Evolutionary conservation across 2,113 vertebrate species (phyloP), one percentile per base, ranked within the genome.

Genomic region (Nothoprocta perdicaria): DNA sequence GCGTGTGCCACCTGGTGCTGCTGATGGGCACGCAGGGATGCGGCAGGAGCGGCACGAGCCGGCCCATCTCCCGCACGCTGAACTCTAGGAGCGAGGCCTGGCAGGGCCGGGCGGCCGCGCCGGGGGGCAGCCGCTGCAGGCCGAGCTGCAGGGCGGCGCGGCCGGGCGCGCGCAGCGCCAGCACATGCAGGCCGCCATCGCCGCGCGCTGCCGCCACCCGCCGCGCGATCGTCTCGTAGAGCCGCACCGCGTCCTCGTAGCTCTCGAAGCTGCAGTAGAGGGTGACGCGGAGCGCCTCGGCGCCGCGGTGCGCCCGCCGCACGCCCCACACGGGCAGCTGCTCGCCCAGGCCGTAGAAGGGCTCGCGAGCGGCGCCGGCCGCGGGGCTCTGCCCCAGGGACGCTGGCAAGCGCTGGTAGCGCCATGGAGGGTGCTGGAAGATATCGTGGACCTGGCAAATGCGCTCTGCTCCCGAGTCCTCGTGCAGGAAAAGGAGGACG

Each of bases 311-410:
- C 77, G 98, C 98, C 9, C 97, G 97, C 52, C 98, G 96, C 66
- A 99, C 95, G 4, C 98, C 99, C 99, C 99, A 99, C 81, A 99
- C 96, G 0, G 99, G 99, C 98, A 99, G 98, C 48, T 98, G 98
- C 9, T 92, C 93, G 1, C 98, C 99, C 95, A 99, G 95, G 45
- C 98, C 93, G 8, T 99, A 99, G 94, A 99, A 99, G 81, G 99
- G 98, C 89, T 98, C 98, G 14, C 94, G 96, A 87, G 96, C 97
- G 8, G 98, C 95, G 29, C 94, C 88, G 72, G 85, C 97, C 14
- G 88, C 96, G 26, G 89, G 83, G 31, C 95, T 88, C 29, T 85
- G 91, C 43, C 92, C 93, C 1, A 86, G 69, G 0, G 92, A 88
- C 12, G 94, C 95, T 93, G 98, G 98, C 0, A 97, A 96, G 35